Evolutionary conservation across 2,797 vertebrate species (phyloP), one percentile per base, ranked within the genome.

Genomic region (Smutsia gigantea): DNA sequence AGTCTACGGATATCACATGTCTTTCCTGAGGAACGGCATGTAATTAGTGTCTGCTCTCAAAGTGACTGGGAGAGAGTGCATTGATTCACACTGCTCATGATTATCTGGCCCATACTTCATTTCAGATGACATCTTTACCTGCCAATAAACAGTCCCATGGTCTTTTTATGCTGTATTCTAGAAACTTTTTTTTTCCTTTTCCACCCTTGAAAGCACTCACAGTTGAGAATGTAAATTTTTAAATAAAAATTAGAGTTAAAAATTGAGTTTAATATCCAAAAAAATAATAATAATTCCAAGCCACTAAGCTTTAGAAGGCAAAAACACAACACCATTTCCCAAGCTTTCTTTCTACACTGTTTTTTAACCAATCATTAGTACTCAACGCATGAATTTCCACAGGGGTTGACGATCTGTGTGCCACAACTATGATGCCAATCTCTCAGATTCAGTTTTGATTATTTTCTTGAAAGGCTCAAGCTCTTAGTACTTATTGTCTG

Each of bases 171-270:
- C 14, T 71, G 19, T 55, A 17, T 49, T 89, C 53, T 71, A 75
- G 13, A 83, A 78, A 88, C 14, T 37, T 72, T 51, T 64, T 85
- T 27, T 5, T 55, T 87, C 37, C 34, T 77, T 69, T 49, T 71
- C 21, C 85, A 61, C 11, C 29, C 14, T 59, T 82, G 18, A 74
- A 93, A 85, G 34, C 27, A 78, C 53, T 95, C 39, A 82, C 7
- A 93, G 49, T 72, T 90, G 39, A 78, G 29, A 83, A 94, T 83
- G 31, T 31, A 7, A 97, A 31, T 63, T 94, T 95, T 95, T 69
- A 88, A 84, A 90, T 57, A 55, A 85, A 82, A 74, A 42, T n/a
- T 84, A 82, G 29, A 95, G 85, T 87, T 85, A 27, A 79, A 83
- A 89, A 37, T 27, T 84, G 61, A 93, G 23, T 64, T 90, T 66